These are phyloP conservation scores for Xylophagus ater DNA, from an alignment of 2,888 invertebrate species.

Conservation along the genomic window DNA sequence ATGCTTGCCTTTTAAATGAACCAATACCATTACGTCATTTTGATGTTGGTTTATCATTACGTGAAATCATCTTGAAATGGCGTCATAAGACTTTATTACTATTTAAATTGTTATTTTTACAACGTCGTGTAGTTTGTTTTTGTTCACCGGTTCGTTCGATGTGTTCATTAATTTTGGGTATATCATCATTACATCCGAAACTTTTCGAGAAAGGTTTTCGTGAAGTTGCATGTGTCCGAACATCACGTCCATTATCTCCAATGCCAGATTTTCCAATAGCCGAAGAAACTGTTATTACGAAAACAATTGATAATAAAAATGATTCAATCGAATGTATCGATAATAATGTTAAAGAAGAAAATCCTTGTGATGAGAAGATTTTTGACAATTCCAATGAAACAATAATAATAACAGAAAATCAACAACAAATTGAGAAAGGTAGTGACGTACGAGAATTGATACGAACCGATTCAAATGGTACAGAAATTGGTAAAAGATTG, in stretches of 20 bases:
- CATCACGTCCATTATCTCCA: slow-evolving; percentile 60
- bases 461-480: slow-evolving; percentile 28
- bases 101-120: slow-evolving; percentile 83
- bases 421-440: slow-evolving; percentile 17
- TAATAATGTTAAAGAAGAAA: slow-evolving; percentile 2
- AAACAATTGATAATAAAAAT: slow-evolving; percentile 11
- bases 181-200: slow-evolving; percentile 82
- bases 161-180: slow-evolving; percentile 74
- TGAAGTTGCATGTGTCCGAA: slow-evolving; percentile 70
- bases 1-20: slow-evolving; percentile 55
- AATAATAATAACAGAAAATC: slow-evolving; percentile 1
- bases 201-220: slow-evolving; percentile 75
- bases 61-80: slow-evolving; percentile 47
- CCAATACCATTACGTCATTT: slow-evolving; percentile 43
- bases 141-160: slow-evolving; percentile 85
- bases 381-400: background rate
- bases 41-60: slow-evolving; percentile 34
- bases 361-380: slow-evolving; percentile 10
- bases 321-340: slow-evolving; percentile 5
- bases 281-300: no score
- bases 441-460: slow-evolving; percentile 30
- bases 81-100: slow-evolving; percentile 84
- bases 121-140: slow-evolving; percentile 81
- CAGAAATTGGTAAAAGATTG: slow-evolving; percentile 22
- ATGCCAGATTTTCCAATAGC: slow-evolving; percentile 54